A percentile compares a stretch with the other conserved stretches of the same genome.
These are phyloP conservation scores for Trematomus loennbergii DNA, from an alignment of 2,113 vertebrate genomes.

Conservation along the genomic window DNA sequence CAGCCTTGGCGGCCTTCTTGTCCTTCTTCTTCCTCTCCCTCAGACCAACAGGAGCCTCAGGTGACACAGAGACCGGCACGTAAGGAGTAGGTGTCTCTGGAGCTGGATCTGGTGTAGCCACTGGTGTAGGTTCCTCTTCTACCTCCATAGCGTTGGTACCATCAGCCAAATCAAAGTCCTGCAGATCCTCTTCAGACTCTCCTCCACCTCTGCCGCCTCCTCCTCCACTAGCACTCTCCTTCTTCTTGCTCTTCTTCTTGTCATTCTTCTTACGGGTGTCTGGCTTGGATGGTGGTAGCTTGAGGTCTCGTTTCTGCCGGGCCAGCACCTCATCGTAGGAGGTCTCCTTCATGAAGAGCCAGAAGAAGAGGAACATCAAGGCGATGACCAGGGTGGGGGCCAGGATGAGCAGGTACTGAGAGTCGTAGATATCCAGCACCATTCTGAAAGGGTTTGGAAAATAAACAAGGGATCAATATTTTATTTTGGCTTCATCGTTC, in stretches of 20 bases:
- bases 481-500: background rate
- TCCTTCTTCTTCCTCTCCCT: constrained; percentile 95
- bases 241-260: constrained; percentile 98
- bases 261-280: constrained; percentile 94
- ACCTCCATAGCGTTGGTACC: constrained; percentile 80
- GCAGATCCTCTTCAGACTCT: constrained; percentile 92
- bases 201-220: constrained; percentile 87
- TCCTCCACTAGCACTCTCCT: constrained; percentile 88
- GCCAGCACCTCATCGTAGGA: constrained; percentile 97
- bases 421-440: constrained; percentile 96
- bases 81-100: constrained; percentile 54
- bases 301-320: constrained; percentile 93
- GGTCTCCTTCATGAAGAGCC: constrained; percentile 99
- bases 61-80: constrained; percentile 60
- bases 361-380: constrained; percentile 98
- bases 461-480: background rate
- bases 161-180: constrained; percentile 89
- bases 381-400: constrained; percentile 93
- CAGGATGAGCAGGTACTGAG: constrained; percentile 95
- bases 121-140: constrained; percentile 78
- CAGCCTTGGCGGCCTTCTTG: constrained; percentile 86
- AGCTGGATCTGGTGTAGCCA: constrained; percentile 56
- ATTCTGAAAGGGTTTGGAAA: constrained; percentile 77
- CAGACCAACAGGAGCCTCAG: constrained; percentile 81
- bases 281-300: constrained; percentile 86